Base-by-base conservation (phyloP, 2,888 invertebrate genomes). In the Camptogramma bilineatum region DNA sequence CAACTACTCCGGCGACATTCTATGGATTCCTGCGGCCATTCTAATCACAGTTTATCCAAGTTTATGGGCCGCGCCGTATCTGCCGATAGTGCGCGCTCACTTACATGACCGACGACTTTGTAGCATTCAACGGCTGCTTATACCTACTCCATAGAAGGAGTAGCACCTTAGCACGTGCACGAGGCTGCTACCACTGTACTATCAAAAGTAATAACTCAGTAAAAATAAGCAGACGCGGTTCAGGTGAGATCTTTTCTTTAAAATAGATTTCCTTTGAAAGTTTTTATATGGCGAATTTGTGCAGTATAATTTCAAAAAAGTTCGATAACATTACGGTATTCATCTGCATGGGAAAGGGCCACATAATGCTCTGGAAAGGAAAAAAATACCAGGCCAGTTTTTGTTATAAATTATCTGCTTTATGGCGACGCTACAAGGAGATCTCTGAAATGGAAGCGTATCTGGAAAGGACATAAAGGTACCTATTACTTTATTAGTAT, bases 1-100 rank as follows among this genome's bases (percentile, higher is more conserved):
- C 47, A 65, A n/a, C n/a, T n/a, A n/a, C n/a, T n/a, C n/a, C 58
- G 19, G 51, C 50, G 44, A 44, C 53, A 58, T 63, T 52, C 56
- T 18, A 24, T 19, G 18, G n/a, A 52, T 56, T 42, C 63, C 58
- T 18, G n/a, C 9, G 52, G 31, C 56, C 62, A 57, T 48, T 57
- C 42, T 53, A 52, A 57, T 47, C 52, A 39, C 44, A 48, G 47
- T 42, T 47, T 28, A 56, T 62, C 62, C 62, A 57, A 57, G 53
- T 58, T 58, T 57, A 63, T 63, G 53, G 50, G 10, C 18, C 17
- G 31, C 48, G 48, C 51, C 53, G 50, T 39, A 42, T 48, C 42
- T 17, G n/a, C 47, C 16, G 44, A 31, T 46, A 42, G 44, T n/a
- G 16, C 44, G 52, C 51, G 52, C 58, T 44, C 16, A 44, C 48